phyloP scores from a whole-genome alignment of 1,140 invertebrate genomes.

The Colletes gigas region DNA sequence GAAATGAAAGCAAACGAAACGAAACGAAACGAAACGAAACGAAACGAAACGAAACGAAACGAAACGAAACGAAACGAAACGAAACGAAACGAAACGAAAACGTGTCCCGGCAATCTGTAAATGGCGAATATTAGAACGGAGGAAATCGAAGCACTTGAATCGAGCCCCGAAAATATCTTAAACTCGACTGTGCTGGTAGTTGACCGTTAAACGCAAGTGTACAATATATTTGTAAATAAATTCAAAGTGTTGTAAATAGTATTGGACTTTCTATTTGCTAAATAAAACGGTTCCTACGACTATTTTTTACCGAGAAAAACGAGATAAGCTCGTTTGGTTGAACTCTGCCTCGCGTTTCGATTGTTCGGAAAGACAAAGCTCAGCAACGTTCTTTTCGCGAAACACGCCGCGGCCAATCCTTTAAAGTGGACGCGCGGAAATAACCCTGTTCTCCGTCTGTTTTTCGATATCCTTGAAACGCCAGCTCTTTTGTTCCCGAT shows the following conservation, averaged over 20 bases:
- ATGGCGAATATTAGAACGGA: not conserved
- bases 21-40: no score
- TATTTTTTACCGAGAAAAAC: not conserved
- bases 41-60: no score
- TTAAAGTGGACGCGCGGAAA: slow-evolving; percentile 59
- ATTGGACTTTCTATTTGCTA: no score
- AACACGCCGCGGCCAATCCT: slow-evolving; percentile 53
- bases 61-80: no score
- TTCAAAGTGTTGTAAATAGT: no score
- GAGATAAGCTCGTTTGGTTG: slow-evolving; percentile 20
- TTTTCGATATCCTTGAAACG: slow-evolving; percentile 19
- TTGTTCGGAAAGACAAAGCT: slow-evolving; percentile 17
- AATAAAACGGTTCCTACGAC: no score
- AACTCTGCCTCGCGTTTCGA: slow-evolving; percentile 10
- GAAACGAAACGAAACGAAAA: not conserved
- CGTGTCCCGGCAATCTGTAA: not conserved
- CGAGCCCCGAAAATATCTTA: no score
- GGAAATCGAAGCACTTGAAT: not conserved
- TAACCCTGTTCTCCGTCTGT: not conserved
- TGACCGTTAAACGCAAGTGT: no score
- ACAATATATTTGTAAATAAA: no score
- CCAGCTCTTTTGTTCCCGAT: slow-evolving; percentile 34
- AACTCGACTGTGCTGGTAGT: no score
- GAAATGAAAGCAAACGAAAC: not conserved
- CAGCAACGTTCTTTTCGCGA: slow-evolving; percentile 6